Conservation (phyloP, 2,797 vertebrate genomes). For the Enteromius treurensis region DNA sequence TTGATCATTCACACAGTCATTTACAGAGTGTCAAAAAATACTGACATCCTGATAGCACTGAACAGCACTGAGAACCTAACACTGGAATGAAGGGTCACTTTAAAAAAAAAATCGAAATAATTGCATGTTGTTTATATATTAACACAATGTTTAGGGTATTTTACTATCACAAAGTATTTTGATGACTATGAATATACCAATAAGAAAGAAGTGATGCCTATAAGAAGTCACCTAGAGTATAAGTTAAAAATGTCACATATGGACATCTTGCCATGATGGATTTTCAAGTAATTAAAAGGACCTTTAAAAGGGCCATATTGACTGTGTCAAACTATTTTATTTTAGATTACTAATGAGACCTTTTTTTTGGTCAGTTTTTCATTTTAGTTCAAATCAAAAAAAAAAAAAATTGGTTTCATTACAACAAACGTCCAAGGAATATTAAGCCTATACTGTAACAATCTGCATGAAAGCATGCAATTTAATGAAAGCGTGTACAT, state of each 20-base stretch:
- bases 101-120: not conserved
- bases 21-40: slow-evolving; percentile 3
- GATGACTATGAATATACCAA: not conserved
- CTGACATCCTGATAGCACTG: not conserved
- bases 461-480: not conserved
- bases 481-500: not conserved
- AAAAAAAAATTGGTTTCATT: not conserved
- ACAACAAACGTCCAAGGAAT: not conserved
- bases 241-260: not conserved
- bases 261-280: not conserved
- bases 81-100: not conserved
- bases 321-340: not conserved
- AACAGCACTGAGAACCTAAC: not conserved
- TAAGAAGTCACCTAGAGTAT: not conserved
- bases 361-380: not conserved
- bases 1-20: slow-evolving; percentile 45
- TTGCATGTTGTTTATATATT: not conserved
- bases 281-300: not conserved
- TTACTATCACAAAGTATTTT: not conserved
- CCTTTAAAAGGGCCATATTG: too few relatives aligned
- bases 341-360: not conserved
- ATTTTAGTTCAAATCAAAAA: not conserved
- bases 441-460: not conserved
- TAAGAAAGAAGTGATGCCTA: not conserved
- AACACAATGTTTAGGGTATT: not conserved